Conservation (phyloP, 2,113 vertebrate species). For the Ctenodactylus gundi region DNA sequence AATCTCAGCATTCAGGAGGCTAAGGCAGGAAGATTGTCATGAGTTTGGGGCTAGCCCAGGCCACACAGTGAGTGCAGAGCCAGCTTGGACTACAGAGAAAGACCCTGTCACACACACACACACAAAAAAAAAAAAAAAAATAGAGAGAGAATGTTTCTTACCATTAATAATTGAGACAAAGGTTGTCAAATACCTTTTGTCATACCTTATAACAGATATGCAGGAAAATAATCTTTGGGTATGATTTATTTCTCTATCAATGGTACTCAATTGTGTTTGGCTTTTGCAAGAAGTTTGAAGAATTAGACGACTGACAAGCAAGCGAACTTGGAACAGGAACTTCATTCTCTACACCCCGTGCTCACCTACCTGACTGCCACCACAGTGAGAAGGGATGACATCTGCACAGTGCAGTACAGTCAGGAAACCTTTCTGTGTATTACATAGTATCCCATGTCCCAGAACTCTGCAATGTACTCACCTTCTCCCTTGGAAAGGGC, state of each 20-base stretch:
- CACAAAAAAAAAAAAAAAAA: no score
- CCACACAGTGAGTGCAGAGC: no score
- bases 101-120: no score
- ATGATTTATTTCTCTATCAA: slow-evolving; percentile 1
- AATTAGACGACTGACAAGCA: not conserved
- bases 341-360: not conserved
- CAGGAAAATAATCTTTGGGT: not conserved
- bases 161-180: not conserved
- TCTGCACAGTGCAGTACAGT: no score
- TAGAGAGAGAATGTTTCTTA: not conserved
- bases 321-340: not conserved
- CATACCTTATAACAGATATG: not conserved
- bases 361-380: not conserved
- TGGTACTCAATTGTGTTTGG: not conserved
- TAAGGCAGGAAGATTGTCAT: no score
- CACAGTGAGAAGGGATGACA: not conserved
- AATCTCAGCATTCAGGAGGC: no score
- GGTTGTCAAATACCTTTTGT: not conserved
- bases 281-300: not conserved
- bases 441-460: no score
- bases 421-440: no score
- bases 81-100: no score
- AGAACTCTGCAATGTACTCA: not conserved
- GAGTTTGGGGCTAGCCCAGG: no score
- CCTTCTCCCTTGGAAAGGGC: not conserved